Conservation (phyloP, 2,888 invertebrate species). For the Scaptomyza parva region DNA sequence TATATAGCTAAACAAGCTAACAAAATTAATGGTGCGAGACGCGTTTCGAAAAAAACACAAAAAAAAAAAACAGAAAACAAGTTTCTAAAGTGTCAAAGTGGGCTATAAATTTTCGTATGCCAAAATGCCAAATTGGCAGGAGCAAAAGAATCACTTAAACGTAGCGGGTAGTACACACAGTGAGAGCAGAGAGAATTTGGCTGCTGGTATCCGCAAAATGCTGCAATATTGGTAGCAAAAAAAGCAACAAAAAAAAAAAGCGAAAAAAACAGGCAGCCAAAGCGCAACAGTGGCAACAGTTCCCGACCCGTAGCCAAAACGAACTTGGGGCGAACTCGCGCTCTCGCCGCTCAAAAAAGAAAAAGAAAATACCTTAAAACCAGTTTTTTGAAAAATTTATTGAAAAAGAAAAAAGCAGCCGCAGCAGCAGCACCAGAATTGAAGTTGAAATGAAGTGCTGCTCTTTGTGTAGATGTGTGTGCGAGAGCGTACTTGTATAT, state of each 20-base stretch:
- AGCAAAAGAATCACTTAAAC: slow-evolving; percentile 76
- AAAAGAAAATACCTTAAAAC: slow-evolving; percentile 82
- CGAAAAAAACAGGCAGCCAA: slow-evolving; percentile 66
- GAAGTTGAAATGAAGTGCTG: slow-evolving; percentile 73
- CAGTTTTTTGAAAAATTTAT: slow-evolving; percentile 78
- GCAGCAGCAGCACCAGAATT: slow-evolving; percentile 56
- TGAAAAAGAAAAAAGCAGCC: slow-evolving; percentile 60
- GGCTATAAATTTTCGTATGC: slow-evolving; percentile 56
- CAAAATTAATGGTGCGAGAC: slow-evolving; percentile 61
- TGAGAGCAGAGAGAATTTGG: slow-evolving; percentile 15
- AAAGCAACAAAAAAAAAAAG: slow-evolving; percentile 14
- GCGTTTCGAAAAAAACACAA: slow-evolving; percentile 7
- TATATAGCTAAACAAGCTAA: slow-evolving; percentile 14
- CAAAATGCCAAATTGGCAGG: slow-evolving; percentile 63
- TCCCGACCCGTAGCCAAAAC: slow-evolving; percentile 55
- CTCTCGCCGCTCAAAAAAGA: slow-evolving; percentile 32
- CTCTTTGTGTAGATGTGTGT: slow-evolving; percentile 25
- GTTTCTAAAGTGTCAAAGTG: slow-evolving; percentile 77
- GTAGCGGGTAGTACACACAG: slow-evolving; percentile 28
- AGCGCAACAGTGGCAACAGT: slow-evolving; percentile 67
- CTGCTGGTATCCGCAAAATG: slow-evolving; percentile 36
- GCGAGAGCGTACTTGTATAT: slow-evolving; percentile 13
- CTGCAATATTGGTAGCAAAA: slow-evolving; percentile 67
- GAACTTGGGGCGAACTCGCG: slow-evolving; percentile 38
- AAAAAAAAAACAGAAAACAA: slow-evolving; percentile 45